Conservation (phyloP, 2,797 vertebrate species). For the Sebastes vulpes region DNA sequence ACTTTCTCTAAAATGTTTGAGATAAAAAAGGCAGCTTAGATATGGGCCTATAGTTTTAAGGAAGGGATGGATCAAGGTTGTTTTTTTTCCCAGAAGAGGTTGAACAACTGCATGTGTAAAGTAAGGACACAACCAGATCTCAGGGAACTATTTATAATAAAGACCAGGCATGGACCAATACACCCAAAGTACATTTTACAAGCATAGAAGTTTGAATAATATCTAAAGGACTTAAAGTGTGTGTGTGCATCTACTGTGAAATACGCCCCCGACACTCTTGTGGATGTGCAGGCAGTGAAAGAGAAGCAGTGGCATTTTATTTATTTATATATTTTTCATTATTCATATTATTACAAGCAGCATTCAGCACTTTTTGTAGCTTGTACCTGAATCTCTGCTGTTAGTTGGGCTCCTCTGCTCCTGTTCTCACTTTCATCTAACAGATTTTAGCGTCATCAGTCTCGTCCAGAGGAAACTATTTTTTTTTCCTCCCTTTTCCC, state of each 20-base stretch:
- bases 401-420: neutral
- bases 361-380: neutral
- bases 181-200: neutral
- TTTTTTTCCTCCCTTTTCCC: neutral
- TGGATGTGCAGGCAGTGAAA: neutral
- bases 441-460: neutral
- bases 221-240: neutral
- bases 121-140: neutral
- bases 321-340: neutral
- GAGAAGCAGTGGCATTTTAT: neutral
- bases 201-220: neutral
- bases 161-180: neutral
- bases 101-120: neutral
- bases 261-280: neutral
- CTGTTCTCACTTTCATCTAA: neutral
- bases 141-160: neutral
- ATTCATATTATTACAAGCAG: neutral
- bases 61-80: neutral
- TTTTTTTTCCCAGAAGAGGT: neutral
- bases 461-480: neutral
- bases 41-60: neutral
- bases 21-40: neutral
- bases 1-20: neutral
- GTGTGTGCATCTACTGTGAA: neutral
- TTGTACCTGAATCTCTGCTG: neutral